These are phyloP conservation scores for Clarias batrachus DNA, from an alignment of 2,113 vertebrate genomes.

Conservation along the genomic window DNA sequence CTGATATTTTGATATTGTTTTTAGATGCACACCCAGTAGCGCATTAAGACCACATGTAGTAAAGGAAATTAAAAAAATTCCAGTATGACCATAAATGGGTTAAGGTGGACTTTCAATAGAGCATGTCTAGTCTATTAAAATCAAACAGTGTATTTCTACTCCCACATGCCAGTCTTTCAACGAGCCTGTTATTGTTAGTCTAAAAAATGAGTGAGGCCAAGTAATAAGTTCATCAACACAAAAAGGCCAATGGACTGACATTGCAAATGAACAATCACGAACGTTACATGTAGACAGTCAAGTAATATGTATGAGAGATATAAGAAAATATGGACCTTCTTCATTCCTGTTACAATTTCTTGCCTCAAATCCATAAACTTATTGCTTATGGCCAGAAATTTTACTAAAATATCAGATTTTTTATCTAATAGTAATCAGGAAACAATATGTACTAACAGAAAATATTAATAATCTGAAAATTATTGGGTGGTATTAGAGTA, in stretches of 20 bases:
- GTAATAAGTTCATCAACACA: not conserved
- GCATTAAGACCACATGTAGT: not conserved
- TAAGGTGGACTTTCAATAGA: not conserved
- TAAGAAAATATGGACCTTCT: not conserved
- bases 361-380: not conserved
- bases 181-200: not conserved
- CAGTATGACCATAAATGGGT: conserved; percentile 2
- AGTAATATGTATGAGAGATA: not conserved
- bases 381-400: not conserved
- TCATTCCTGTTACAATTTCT: not conserved
- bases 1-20: not conserved
- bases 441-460: not conserved
- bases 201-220: not conserved
- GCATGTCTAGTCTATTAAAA: conserved; percentile 7
- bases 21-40: not conserved
- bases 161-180: not conserved
- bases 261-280: not conserved
- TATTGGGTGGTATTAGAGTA: not conserved
- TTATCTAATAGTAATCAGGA: too few relatives aligned
- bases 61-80: conserved; percentile 28
- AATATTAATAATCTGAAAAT: conserved; percentile 20
- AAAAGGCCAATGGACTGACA: not conserved
- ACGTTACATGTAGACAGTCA: not conserved
- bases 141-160: not conserved
- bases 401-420: not conserved